Conservation (phyloP, 2,113 vertebrate species). For the Procapra przewalskii region DNA sequence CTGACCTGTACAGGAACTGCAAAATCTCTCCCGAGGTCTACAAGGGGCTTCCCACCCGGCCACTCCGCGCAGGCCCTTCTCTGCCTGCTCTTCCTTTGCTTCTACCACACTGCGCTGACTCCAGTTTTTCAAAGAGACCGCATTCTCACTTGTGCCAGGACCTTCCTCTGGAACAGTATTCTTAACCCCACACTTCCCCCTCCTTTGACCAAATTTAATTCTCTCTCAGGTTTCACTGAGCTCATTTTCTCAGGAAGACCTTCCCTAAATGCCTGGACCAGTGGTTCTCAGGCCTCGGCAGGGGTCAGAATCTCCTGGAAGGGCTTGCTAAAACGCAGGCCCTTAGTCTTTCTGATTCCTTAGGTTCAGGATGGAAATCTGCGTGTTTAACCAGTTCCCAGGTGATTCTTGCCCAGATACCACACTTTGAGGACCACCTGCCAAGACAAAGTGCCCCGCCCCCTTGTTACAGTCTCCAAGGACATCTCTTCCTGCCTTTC, state of each 20-base stretch:
- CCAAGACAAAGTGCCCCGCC: neutral
- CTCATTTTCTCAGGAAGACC: neutral
- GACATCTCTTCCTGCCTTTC: neutral
- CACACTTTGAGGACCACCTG: neutral
- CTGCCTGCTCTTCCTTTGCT: neutral
- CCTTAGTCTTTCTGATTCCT: neutral
- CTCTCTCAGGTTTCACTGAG: neutral
- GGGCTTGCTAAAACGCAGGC: neutral
- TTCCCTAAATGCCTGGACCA: neutral
- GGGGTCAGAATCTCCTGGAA: neutral
- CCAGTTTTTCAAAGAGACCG: neutral
- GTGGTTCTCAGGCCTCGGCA: neutral
- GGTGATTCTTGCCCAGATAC: neutral
- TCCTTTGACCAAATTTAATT: neutral
- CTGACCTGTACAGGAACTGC: neutral
- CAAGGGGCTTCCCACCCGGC: neutral
- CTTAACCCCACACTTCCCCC: neutral
- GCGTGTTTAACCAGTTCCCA: neutral
- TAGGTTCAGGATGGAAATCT: neutral
- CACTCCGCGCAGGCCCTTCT: neutral
- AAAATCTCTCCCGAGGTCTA: neutral
- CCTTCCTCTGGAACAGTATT: neutral
- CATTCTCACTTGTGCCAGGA: neutral
- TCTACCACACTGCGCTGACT: no score
- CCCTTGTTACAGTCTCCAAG: neutral